Evolutionary conservation across 2,888 invertebrate genomes (phyloP), one percentile per base, ranked within the genome.

Genomic region (Steinernema scapterisci): DNA sequence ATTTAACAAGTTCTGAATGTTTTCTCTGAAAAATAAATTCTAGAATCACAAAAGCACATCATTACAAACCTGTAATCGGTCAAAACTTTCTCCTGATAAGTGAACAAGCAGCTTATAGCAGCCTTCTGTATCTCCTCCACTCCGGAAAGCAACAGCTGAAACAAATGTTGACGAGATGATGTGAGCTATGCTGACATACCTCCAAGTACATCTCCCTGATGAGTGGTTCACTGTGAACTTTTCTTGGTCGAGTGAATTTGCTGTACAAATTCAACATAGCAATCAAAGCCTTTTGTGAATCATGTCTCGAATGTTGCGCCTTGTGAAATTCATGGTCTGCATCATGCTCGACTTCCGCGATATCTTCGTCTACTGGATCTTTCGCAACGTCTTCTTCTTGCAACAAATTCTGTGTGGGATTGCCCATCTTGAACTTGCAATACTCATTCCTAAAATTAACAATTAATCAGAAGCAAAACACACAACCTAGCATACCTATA

Each of bases 71-170:
- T 93, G 87, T 97, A 95, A 0, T 93, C 92, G 0, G 90, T 87
- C 7, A 96, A 87, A 85, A 91, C 92, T 86, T 93, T 93, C 79
- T 92, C 91, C 87, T 93, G 94, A 88, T 95, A 97, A 0, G 93
- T 92, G 83, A 94, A 89, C 0, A 97, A 88, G 87, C 95, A 97
- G 85, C 93, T 93, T 51, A 97, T 89, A 0, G 95, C 93, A 72
- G 91, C 91, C 88, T 92, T 94, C 88, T 97, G 97, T 6, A 97
- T 90, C 0, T 91, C 91, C 0, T 92, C 88, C 88, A 93, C 93
- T 84, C 92, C 92, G 77, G 94, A 92, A 70, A 92, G 91, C 9
- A 97, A 88, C 72, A 97, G 91, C 86, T 95, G 92, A 87, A 92
- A 3, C 90, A 78, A 21, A 16, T 1, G 46, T 19, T 54, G 25